Percentiles rank a stretch among this genome's conserved stretches.
Conservation (phyloP, 64 coral and sea anemone species). For the Actinia equina region DNA sequence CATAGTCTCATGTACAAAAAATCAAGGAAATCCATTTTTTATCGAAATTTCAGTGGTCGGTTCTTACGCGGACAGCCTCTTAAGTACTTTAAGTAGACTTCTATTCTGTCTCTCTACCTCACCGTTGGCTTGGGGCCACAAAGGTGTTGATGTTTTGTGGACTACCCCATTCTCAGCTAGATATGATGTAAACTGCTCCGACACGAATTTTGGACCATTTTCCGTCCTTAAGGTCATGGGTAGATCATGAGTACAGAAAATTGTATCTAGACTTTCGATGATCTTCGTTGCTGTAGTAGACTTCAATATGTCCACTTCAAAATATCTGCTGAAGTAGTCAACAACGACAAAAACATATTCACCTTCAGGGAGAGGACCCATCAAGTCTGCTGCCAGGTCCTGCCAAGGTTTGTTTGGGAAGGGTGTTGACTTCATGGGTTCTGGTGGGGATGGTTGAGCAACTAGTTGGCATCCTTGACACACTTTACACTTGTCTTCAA, state of each 20-base stretch:
- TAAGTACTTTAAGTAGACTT: no score
- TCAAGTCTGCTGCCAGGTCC: constrained; percentile 14
- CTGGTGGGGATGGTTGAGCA: constrained; percentile 18
- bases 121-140: no score
- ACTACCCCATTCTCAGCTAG: no score
- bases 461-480: constrained; percentile 44
- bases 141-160: no score
- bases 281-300: constrained; percentile 1
- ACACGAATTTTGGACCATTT: constrained; percentile 13
- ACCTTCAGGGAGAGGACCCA: not conserved
- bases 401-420: constrained; percentile 5
- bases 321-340: constrained; percentile 29
- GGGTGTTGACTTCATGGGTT: constrained; percentile 38
- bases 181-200: no score
- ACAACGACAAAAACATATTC: constrained; percentile 35
- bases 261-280: not conserved
- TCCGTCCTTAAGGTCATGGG: not conserved
- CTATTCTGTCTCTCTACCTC: no score
- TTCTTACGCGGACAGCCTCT: no score
- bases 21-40: no score
- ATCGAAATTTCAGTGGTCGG: no score
- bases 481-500: no score
- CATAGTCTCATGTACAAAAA: no score
- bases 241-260: constrained; percentile 28
- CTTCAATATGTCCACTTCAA: constrained; percentile 19